A percentile compares a stretch with the other conserved stretches of the same genome.
Conservation (phyloP, 2,888 invertebrate species). For the Papilio elwesi region DNA sequence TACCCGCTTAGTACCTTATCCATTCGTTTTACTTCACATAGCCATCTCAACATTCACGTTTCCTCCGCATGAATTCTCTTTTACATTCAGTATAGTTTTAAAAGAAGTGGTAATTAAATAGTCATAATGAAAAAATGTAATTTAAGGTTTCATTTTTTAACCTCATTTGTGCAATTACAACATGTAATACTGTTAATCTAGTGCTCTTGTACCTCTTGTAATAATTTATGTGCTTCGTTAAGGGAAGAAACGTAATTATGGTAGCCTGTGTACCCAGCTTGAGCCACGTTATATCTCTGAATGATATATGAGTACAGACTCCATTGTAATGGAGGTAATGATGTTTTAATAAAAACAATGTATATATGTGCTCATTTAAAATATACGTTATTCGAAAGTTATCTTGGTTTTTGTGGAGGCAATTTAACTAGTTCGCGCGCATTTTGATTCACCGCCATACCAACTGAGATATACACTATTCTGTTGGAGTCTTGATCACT, state of each 20-base stretch:
- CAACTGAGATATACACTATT: too few relatives aligned
- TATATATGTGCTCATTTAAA: neutral
- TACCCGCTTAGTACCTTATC: too few relatives aligned
- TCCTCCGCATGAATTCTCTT: too few relatives aligned
- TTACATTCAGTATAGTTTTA: too few relatives aligned
- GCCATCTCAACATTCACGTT: too few relatives aligned
- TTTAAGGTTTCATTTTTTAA: neutral
- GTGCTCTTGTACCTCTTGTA: constrained; percentile 9
- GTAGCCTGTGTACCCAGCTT: constrained; percentile 15
- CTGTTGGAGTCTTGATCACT: too few relatives aligned
- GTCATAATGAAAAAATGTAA: too few relatives aligned
- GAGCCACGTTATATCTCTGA: constrained; percentile 20
- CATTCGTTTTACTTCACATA: too few relatives aligned
- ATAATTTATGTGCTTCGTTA: constrained; percentile 29
- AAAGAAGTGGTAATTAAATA: too few relatives aligned
- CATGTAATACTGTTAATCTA: constrained; percentile 1
- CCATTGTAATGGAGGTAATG: neutral
- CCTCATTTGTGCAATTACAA: neutral
- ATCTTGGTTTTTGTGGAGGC: neutral
- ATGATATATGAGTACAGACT: constrained; percentile 12
- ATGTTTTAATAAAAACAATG: neutral
- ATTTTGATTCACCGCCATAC: too few relatives aligned
- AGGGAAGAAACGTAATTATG: constrained; percentile 31
- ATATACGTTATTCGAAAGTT: neutral
- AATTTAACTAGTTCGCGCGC: neutral